These are phyloP conservation scores for Pseudococcus jackbeardsleyi DNA, from an alignment of 2,888 invertebrate genomes.

Conservation along the genomic window DNA sequence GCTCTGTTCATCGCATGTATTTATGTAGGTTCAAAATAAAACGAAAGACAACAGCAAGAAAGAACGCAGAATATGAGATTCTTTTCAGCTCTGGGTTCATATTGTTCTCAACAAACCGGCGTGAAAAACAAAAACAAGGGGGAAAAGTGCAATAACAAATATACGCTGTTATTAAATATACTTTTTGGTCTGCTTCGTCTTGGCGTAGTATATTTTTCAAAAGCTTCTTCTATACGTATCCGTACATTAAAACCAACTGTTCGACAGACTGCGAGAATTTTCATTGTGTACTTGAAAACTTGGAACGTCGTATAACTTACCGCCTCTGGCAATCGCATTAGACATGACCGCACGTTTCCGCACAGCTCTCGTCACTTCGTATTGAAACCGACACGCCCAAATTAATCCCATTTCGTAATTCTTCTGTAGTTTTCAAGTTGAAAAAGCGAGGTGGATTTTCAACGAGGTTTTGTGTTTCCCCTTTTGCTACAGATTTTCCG, in stretches of 20 bases:
- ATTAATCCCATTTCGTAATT: constrained; percentile 5
- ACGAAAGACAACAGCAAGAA: background rate
- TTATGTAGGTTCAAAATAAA: background rate
- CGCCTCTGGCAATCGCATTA: constrained; percentile 23
- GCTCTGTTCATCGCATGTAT: background rate
- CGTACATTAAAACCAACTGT: background rate
- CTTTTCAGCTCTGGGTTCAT: background rate
- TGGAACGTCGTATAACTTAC: background rate
- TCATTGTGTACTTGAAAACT: constrained; percentile 6
- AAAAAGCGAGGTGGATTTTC: background rate
- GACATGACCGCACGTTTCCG: background rate
- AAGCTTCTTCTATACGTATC: background rate
- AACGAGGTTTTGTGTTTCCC: background rate
- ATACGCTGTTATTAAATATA: background rate
- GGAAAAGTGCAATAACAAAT: background rate
- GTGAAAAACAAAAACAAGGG: constrained; percentile 1
- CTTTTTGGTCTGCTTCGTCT: background rate
- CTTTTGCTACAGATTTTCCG: background rate
- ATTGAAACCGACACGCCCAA: constrained; percentile 27
- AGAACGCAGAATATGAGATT: background rate
- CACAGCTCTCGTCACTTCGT: background rate
- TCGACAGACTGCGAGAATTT: background rate
- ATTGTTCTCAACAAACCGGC: background rate
- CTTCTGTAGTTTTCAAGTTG: background rate
- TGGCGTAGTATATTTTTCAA: background rate